Conservation (phyloP, 37 sponge, comb jelly and placozoan species). For the Halichondria panicea region DNA sequence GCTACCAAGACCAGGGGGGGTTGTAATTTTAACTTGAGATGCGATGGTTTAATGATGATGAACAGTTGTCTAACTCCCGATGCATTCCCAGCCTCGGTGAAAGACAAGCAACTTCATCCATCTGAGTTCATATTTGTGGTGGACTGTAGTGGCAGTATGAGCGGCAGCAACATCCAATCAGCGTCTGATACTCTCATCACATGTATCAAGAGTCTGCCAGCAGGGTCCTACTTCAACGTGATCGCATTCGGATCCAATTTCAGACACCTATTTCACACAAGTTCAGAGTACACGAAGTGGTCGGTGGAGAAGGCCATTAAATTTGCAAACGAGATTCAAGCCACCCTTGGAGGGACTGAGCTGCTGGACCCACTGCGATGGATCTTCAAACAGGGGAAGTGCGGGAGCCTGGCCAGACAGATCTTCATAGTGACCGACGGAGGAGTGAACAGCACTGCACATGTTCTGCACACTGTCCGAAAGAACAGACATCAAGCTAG, state of each 20-base stretch:
- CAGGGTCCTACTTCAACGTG: constrained; percentile 73
- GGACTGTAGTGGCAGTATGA: constrained; percentile 90
- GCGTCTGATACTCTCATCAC: constrained; percentile 56
- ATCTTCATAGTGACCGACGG: constrained; percentile 81
- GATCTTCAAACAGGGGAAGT: constrained; percentile 42
- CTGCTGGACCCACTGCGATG: constrained; percentile 69
- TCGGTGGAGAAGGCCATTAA: constrained; percentile 48
- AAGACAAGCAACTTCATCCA: constrained; percentile 12
- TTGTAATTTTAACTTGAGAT: no score
- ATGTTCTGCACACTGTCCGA: constrained; percentile 32
- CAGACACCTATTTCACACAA: constrained; percentile 46
- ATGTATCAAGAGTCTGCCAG: constrained; percentile 70
- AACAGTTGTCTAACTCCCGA: constrained; percentile 1
- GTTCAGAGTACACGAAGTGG: constrained; percentile 37
- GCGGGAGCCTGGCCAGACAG: constrained; percentile 45
- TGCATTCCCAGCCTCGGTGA: constrained; percentile 13
- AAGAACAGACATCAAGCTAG: constrained; percentile 64
- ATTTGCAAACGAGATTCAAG: constrained; percentile 71
- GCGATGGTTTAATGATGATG: constrained; percentile 53
- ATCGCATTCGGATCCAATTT: constrained; percentile 77
- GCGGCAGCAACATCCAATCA: constrained; percentile 54
- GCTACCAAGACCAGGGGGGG: no score
- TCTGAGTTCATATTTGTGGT: constrained; percentile 83
- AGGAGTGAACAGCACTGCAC: constrained; percentile 36
- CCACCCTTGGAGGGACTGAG: constrained; percentile 81